phyloP scores from a whole-genome alignment of 2,888 invertebrate genomes.

The Pyralis farinalis region DNA sequence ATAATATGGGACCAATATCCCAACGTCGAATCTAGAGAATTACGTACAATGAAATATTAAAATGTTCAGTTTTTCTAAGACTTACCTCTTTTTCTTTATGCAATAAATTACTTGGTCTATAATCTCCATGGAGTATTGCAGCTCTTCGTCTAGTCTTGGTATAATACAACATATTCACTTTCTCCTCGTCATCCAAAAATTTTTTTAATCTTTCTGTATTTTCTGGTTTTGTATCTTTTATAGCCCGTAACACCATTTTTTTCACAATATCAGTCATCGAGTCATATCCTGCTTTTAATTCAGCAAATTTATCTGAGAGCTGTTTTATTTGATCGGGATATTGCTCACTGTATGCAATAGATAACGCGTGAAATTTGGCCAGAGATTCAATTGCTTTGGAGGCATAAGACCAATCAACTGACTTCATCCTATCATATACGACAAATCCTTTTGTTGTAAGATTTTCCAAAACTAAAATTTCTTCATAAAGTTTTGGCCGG shows the following conservation, averaged over 20 bases:
- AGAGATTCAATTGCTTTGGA: slow-evolving; percentile 28
- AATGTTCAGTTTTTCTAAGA: too few species aligned
- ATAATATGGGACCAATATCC: too few species aligned
- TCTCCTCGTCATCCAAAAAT: slow-evolving; percentile 20
- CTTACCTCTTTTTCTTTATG: slow-evolving; percentile 25
- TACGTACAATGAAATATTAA: too few species aligned
- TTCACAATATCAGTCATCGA: neutral
- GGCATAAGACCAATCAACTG: slow-evolving; percentile 36
- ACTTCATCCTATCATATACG: slow-evolving; percentile 30
- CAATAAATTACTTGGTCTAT: slow-evolving; percentile 34
- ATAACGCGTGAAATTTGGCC: slow-evolving; percentile 45
- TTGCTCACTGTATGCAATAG: slow-evolving; percentile 35
- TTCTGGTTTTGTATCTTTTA: slow-evolving; percentile 20
- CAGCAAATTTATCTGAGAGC: neutral
- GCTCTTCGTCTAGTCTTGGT: slow-evolving; percentile 20
- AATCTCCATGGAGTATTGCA: slow-evolving; percentile 34
- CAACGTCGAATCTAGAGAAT: too few species aligned
- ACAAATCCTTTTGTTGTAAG: slow-evolving; percentile 29
- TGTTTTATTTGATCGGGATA: slow-evolving; percentile 31
- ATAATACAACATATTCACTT: slow-evolving; percentile 15
- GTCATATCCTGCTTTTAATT: too few species aligned
- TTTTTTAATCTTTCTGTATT: slow-evolving; percentile 25
- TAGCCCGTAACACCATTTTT: slow-evolving; percentile 11
- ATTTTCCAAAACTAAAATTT: slow-evolving; percentile 44
- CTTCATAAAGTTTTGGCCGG: slow-evolving; percentile 21